Conservation (phyloP, 64 coral and sea anemone species). For the Actinia equina region DNA sequence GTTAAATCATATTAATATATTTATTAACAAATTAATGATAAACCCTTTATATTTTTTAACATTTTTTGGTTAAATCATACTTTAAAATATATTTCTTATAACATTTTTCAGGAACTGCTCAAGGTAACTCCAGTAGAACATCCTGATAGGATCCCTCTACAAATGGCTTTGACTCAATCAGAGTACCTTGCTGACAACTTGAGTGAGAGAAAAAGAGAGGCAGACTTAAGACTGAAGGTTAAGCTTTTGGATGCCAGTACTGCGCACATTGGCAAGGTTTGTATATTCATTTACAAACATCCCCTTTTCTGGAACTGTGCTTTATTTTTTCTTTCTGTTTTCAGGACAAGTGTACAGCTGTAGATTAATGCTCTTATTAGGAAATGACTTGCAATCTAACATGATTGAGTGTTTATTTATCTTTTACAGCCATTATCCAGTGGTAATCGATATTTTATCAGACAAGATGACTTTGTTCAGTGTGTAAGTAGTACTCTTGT, state of each 20-base stretch:
- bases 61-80: too few species aligned
- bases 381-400: too few species aligned
- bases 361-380: too few species aligned
- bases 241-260: conserved; percentile 66
- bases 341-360: too few species aligned
- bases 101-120: conserved; percentile 56
- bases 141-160: conserved; percentile 72
- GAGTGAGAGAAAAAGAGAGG: conserved; percentile 73
- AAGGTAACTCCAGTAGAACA: conserved; percentile 74
- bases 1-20: too few species aligned
- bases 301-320: too few species aligned
- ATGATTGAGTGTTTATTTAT: too few species aligned
- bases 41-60: too few species aligned
- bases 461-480: conserved; percentile 94
- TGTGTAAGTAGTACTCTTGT: conserved; percentile 69
- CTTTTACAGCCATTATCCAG: conserved; percentile 65
- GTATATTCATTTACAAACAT: too few species aligned
- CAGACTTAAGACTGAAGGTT: conserved; percentile 74
- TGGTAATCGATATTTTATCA: conserved; percentile 77
- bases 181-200: conserved; percentile 88
- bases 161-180: conserved; percentile 85
- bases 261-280: conserved; percentile 76
- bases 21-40: too few species aligned
- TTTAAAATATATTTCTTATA: too few species aligned
- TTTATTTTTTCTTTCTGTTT: too few species aligned